Base-by-base conservation (phyloP, 1,140 invertebrate genomes). In the Macrocentrus cingulum region DNA sequence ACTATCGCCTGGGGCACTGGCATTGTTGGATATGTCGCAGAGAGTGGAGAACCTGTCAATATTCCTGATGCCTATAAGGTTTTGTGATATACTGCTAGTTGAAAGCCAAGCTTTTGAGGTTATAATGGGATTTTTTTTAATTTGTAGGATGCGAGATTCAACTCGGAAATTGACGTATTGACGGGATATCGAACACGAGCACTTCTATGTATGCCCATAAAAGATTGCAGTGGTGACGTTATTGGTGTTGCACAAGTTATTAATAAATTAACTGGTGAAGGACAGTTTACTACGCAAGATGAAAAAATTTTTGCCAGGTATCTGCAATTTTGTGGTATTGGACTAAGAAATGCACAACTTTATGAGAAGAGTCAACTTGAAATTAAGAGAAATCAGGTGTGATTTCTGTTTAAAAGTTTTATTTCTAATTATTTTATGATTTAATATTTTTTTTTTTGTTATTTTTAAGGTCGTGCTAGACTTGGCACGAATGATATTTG, bases 241-340 rank as follows among this genome's bases (percentile, higher is more conserved):
- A 91, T 97, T 57, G 95, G 95, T 0, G 94, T 98, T 15, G 94
- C 95, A 15, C 95, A 98, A 84, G 93, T 96, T 57, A 95, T 98
- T 76, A 98, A 97, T 80, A 97, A 97, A 83, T 84, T 90, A 64
- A 74, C 72, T 3, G 87, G 87, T 67, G 89, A 91, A 67, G 82
- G 84, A 59, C 84, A 86, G 68, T 86, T 97, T 79, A 94, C 90
- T 15, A 75, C 84, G 57, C 88, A 89, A 70, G 94, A 97, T 76
- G 92, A 97, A 78, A 89, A 94, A 77, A 87, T 97, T 32, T 97
- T 97, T 79, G 84, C 89, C 1, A 89, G 91, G 41, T 98, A 97
- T 76, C 84, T 98, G 22, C 94, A 97, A 71, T 98, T 98, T 79
- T 97, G 95, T 79, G 94, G 94, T 41, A 97, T 98, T 65, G 95